phyloP scores from a whole-genome alignment of 2,113 vertebrate genomes.

The Neolamprologus devosi region DNA sequence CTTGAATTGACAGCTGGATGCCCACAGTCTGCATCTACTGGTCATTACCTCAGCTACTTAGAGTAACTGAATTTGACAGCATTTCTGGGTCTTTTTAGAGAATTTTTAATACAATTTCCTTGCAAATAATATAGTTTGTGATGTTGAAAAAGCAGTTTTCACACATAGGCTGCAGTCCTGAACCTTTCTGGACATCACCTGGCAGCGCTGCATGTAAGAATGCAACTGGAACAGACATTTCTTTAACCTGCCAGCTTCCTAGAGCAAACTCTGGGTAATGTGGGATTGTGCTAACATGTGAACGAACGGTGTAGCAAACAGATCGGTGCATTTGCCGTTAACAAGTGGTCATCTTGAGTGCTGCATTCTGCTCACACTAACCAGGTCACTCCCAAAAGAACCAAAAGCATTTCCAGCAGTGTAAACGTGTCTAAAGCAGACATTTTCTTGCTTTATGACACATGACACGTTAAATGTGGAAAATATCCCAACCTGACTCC shows the following conservation, averaged over 20 bases:
- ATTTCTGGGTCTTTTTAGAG: background rate
- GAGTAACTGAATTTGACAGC: background rate
- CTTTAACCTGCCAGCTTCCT: background rate
- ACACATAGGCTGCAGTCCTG: background rate
- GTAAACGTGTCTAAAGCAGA: background rate
- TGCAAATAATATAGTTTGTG: rapidly evolving
- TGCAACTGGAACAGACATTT: background rate
- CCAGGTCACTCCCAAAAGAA: background rate
- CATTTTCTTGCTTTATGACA: background rate
- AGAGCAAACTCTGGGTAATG: background rate
- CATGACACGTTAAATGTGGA: rapidly evolving
- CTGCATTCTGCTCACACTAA: background rate
- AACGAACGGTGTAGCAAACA: background rate
- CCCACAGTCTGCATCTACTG: background rate
- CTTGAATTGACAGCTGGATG: background rate
- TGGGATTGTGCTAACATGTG: rapidly evolving
- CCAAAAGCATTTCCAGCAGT: background rate
- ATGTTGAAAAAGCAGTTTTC: background rate
- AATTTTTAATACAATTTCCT: background rate
- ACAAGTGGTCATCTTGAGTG: background rate
- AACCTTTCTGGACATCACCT: background rate
- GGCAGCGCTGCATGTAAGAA: background rate
- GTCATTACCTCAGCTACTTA: background rate
- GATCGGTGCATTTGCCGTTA: background rate
- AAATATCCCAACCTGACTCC: background rate